Conservation (phyloP, 2,113 vertebrate genomes). For the Empidonax traillii region DNA sequence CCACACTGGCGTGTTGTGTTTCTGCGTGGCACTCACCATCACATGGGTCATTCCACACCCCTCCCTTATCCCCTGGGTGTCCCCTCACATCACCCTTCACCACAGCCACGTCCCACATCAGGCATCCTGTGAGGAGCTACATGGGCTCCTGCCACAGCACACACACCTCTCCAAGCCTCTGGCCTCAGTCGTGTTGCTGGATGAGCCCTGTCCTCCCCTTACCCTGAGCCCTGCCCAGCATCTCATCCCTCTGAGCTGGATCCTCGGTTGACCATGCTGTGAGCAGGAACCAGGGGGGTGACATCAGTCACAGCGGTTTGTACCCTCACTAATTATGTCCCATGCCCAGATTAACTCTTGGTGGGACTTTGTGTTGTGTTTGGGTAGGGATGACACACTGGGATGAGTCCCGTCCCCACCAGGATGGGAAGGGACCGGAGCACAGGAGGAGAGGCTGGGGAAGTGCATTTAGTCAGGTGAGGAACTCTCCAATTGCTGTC, state of each 20-base stretch:
- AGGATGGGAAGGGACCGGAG: not conserved
- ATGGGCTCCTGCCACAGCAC: not conserved
- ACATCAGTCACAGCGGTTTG: not conserved
- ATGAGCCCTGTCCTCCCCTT: not conserved
- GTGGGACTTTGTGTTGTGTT: not conserved
- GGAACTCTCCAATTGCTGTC: not conserved
- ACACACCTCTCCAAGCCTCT: not conserved
- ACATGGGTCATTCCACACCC: fast-evolving
- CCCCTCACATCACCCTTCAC: not conserved
- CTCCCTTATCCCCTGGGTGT: not conserved
- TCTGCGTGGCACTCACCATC: not conserved
- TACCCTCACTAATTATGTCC: not conserved
- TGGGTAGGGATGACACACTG: not conserved
- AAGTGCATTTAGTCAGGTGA: not conserved
- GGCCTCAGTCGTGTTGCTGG: not conserved
- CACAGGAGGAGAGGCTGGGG: not conserved
- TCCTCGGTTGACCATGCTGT: not conserved
- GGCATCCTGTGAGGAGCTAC: not conserved
- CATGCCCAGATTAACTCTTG: not conserved
- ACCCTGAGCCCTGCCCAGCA: not conserved
- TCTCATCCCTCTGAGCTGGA: not conserved
- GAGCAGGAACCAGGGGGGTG: not conserved
- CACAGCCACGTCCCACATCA: not conserved
- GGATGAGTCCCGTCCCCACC: not conserved
- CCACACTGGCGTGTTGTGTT: not conserved